Base-by-base conservation (phyloP, 2,113 vertebrate genomes). In the Halcyon senegalensis region DNA sequence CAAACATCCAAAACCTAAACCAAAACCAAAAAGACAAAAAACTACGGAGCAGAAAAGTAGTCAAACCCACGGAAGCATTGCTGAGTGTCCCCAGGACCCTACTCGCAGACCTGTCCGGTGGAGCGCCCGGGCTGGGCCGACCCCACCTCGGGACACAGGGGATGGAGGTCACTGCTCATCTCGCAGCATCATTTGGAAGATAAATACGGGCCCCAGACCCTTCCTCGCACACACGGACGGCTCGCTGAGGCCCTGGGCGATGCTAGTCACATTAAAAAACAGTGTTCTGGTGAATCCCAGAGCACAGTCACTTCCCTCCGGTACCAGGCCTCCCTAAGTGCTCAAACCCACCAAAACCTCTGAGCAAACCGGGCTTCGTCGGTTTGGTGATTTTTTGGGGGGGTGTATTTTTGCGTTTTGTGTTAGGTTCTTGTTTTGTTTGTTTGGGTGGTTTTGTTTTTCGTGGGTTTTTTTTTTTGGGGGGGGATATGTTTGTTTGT, bases 291-390 rank as follows among this genome's bases (percentile, higher is more conserved):
- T 51, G 66, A 43, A 19, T 7, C 17, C 15, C 30, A 19, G 41
- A 62, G 18, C 3, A 13, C 9, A 0, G 1, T n/a, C 31, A n/a
- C n/a, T 31, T 63, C 20, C 39, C 46, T 33, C 16, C 1, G 1
- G 37, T 50, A 14, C 30, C 4, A 1, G 21, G 27, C 27, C 41
- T 31, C 17, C 58, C 13, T 3, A 5, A 8, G 20, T 30, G 35
- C 21, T 55, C 46, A 25, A 69, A 62, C 21, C 15, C 21, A 24
- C 33, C 2, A 6, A 30, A 68, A 50, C 62, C 1, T 2, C 17
- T 24, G 33, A 6, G 37, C 12, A 3, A 41, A 20, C 59, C 59
- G 46, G 46, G 0, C 23, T 53, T 62, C 30, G 43, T 48, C 43
- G 1, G 1, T 63, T 88, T 53, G 37, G 24, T 27, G 56, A 10